Evolutionary conservation across 2,888 invertebrate genomes (phyloP), one percentile per base, ranked within the genome.

Genomic region (Cremastobaeus sp.): DNA sequence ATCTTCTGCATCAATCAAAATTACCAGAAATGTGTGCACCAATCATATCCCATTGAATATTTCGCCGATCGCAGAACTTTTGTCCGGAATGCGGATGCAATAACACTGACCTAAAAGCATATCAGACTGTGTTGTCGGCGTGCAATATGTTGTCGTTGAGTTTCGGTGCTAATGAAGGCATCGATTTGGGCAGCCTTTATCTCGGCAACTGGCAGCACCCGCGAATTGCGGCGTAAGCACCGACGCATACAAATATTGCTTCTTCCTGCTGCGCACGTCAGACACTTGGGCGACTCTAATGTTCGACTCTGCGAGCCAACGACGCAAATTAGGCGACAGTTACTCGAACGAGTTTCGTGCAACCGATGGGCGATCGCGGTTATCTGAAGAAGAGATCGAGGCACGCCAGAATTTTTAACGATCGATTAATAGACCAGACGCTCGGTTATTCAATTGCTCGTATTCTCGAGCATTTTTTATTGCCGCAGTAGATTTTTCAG

Each of bases 51-150:
- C n/a, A 32, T 32, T 30, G 5, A 50, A 35, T 21, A 20, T 32
- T 35, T 28, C 6, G 50, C 37, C 18, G 45, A 43, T 45, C 11
- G 25, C 57, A 12, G n/a, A n/a, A 45, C 25, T 34, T 28, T 4
- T 65, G 3, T 30, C 25, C 47, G 55, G 65, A 65, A 65, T 55
- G 65, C 65, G 65, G 65, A 65, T 65, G 55, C 55, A 65, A 65
- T 65, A 65, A 45, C 25, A 8, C 18, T 45, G 55, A 65, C 65
- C 65, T 32, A 55, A 35, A 65, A 55, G 20, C 45, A 55, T 54
- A 28, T 39, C 17, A 20, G 39, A 45, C 15, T 47, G 37, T 37
- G n/a, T 3, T 55, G 30, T 35, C n/a, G 43, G 28, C 37, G 35
- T 17, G 30, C 64, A 54, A 65, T 54, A 45, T 25, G 52, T 21